Base-by-base conservation (phyloP, 2,113 vertebrate species). In the Alosa alosa region DNA sequence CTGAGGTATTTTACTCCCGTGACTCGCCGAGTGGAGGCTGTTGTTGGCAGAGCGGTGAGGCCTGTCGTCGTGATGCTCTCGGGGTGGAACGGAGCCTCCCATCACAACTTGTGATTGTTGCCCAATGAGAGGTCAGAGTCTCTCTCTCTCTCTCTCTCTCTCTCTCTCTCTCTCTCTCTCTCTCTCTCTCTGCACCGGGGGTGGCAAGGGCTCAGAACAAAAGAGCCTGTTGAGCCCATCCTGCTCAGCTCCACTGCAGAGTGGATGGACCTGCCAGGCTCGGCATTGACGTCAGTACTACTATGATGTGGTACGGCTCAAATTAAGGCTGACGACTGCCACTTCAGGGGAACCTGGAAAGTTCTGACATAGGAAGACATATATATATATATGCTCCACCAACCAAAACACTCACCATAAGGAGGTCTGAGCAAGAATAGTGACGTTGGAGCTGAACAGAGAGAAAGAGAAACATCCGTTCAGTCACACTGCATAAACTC, bases 1-100 rank as follows among this genome's bases (percentile, higher is more conserved):
- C 72, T 78, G 72, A 78, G 72, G 72, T 39, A 78, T 78, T 78
- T 78, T 36, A 36, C 72, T 78, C 72, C 39, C 13, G 72, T 39
- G 72, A 78, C 36, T 17, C 41, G 41, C 31, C 13, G 72, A 78
- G 72, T 78, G 31, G 72, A 78, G 72, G 72, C 72, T 78, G 72
- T 78, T 78, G 31, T 39, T 78, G 72, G 72, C 72, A 78, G 31
- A 78, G 36, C 2, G 7, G 13, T 10, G 31, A 31, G 72, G 13
- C 31, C 31, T 57, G 55, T 57, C 20, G 64, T 25, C 25, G 64
- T 41, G 31, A 78, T 41, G 13, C 31, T 72, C 31, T 36, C 13
- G n/a, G 64, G 64, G 25, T 13, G 15, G 25, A 39, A 39, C 31
- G 31, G 31, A 78, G 72, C 11, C 72, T 39, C 72, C 50, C 36